These are phyloP conservation scores for Sinhomidia bicolor DNA, from an alignment of 2,888 invertebrate species.

Conservation along the genomic window DNA sequence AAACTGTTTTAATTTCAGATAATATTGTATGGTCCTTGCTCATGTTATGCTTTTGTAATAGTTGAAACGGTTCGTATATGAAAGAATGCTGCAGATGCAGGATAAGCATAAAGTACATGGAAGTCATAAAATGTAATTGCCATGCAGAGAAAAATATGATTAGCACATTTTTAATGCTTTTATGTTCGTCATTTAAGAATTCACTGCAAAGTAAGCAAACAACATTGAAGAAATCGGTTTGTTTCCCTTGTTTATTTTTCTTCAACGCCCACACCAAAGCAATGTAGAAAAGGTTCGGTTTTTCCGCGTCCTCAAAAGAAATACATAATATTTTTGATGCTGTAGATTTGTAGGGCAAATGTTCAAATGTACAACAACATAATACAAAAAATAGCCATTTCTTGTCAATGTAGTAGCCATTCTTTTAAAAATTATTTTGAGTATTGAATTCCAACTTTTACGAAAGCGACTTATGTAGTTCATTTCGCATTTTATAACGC, in stretches of 20 bases:
- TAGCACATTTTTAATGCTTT: conserved; percentile 28
- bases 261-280: conserved; percentile 50
- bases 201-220: conserved; percentile 31
- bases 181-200: neutral
- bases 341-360: conserved; percentile 10
- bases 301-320: neutral
- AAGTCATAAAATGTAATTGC: conserved; percentile 30
- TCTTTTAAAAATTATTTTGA: neutral
- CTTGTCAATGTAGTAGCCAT: conserved; percentile 7
- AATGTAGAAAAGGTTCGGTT: neutral
- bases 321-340: neutral
- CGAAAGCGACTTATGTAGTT: neutral
- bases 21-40: too few relatives aligned
- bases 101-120: neutral
- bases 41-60: too few relatives aligned
- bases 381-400: neutral
- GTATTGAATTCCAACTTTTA: neutral
- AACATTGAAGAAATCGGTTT: conserved; percentile 8
- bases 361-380: neutral
- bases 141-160: conserved; percentile 29
- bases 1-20: too few relatives aligned
- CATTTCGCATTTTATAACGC: neutral
- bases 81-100: neutral
- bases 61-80: neutral
- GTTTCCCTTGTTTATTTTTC: conserved; percentile 50